phyloP scores from a whole-genome alignment of 92 coral and sea anemone genomes.

The Actinernus sp. region DNA sequence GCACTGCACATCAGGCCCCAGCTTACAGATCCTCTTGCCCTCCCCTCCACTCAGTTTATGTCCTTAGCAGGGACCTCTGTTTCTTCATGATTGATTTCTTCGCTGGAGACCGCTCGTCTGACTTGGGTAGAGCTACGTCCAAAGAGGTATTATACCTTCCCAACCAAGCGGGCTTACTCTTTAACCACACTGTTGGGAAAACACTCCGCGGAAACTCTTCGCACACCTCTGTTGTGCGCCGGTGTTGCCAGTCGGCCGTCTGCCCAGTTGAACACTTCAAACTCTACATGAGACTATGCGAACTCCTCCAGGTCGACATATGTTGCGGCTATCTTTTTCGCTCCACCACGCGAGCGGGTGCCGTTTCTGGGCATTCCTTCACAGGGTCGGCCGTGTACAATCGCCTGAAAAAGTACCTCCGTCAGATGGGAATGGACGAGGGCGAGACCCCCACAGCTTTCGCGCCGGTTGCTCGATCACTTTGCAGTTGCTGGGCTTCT shows the following conservation, averaged over 20 bases:
- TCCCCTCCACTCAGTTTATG: too few species aligned
- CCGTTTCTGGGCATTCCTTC: constrained; percentile 23
- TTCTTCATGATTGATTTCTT: constrained; percentile 21
- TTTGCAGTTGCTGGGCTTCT: constrained; percentile 29
- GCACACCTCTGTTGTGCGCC: constrained; percentile 16
- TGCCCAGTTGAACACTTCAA: constrained; percentile 29
- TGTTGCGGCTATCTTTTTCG: constrained; percentile 28
- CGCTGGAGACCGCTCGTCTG: constrained; percentile 20
- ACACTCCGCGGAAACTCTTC: constrained; percentile 24
- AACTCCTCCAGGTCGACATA: constrained; percentile 23
- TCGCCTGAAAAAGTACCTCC: constrained; percentile 32
- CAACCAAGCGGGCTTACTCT: constrained; percentile 15
- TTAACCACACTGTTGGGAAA: constrained; percentile 36
- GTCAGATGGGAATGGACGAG: constrained; percentile 16
- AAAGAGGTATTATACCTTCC: constrained; percentile 21
- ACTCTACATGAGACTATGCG: constrained; percentile 18
- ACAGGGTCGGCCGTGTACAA: constrained; percentile 38
- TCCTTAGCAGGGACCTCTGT: constrained; percentile 9
- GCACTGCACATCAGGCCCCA: too few species aligned
- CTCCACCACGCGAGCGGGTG: constrained; percentile 10
- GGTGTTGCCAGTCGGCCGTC: constrained; percentile 7
- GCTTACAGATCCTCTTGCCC: too few species aligned
- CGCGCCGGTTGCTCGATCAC: constrained; percentile 49
- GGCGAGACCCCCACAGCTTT: constrained; percentile 42
- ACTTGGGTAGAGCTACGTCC: constrained; percentile 13